phyloP scores from a whole-genome alignment of 1,140 invertebrate species.

The Bombus confusus region DNA sequence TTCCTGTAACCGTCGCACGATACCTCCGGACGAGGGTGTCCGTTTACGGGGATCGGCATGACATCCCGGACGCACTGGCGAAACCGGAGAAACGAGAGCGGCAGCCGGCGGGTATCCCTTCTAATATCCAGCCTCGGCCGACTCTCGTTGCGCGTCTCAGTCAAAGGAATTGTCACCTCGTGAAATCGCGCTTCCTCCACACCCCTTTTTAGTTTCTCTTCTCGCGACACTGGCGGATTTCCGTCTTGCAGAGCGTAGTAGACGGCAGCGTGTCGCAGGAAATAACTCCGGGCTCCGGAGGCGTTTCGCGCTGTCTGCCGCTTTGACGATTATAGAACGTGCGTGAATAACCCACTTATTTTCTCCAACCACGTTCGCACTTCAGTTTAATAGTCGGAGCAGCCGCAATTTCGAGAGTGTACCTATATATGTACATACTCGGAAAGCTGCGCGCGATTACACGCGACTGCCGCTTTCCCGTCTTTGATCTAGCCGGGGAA shows the following conservation, averaged over 20 bases:
- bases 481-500: constrained; percentile 36
- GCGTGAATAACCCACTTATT: constrained; percentile 38
- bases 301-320: constrained; percentile 15
- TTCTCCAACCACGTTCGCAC: constrained; percentile 33
- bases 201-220: constrained; percentile 15
- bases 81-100: neutral
- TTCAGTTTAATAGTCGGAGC: constrained; percentile 34
- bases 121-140: neutral
- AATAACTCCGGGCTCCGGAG: constrained; percentile 26
- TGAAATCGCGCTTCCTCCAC: constrained; percentile 25
- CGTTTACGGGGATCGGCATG: no score
- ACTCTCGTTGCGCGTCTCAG: neutral
- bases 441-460: constrained; percentile 19
- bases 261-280: constrained; percentile 22
- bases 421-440: neutral
- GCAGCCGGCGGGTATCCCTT: neutral
- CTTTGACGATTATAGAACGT: constrained; percentile 48
- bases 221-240: constrained; percentile 22
- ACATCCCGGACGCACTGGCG: neutral
- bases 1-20: no score
- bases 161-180: constrained; percentile 43
- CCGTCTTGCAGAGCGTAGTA: neutral
- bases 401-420: constrained; percentile 37
- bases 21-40: no score
- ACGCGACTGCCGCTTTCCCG: constrained; percentile 24